phyloP scores from a whole-genome alignment of 2,113 vertebrate species.

The Anthoscopus minutus region DNA sequence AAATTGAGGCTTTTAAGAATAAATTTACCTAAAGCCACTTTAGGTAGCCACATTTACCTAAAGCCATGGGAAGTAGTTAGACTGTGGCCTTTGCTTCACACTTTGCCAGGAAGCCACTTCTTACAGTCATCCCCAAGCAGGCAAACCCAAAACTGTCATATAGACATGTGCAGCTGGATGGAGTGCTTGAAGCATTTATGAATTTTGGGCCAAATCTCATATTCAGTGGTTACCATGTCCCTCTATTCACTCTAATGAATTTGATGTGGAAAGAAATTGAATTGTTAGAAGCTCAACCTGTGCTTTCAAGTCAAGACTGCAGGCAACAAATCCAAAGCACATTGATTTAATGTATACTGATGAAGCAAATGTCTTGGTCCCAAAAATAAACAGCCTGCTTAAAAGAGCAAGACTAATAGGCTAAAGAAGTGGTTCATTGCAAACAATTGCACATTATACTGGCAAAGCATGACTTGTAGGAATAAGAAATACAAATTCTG shows the following conservation, averaged over 20 bases:
- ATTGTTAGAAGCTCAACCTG: not conserved
- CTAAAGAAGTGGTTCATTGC: not conserved
- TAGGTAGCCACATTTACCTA: too few species aligned
- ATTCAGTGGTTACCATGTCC: not conserved
- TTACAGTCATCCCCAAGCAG: not conserved
- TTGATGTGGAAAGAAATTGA: not conserved
- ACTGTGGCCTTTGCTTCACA: not conserved
- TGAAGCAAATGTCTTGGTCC: not conserved
- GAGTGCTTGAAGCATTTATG: not conserved
- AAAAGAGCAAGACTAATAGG: not conserved
- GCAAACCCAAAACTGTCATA: not conserved
- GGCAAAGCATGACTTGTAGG: not conserved
- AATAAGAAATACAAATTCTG: not conserved
- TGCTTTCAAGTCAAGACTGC: not conserved
- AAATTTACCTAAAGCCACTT: not conserved
- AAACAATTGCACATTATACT: not conserved
- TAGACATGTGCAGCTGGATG: not conserved
- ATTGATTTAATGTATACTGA: not conserved
- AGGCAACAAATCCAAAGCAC: not conserved
- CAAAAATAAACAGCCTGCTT: not conserved
- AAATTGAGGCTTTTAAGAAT: not conserved
- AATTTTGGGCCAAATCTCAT: not conserved
- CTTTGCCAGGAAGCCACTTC: not conserved
- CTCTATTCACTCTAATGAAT: not conserved
- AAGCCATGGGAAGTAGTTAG: not conserved